phyloP scores from a whole-genome alignment of 2,113 vertebrate genomes.

The Caranx melampygus region DNA sequence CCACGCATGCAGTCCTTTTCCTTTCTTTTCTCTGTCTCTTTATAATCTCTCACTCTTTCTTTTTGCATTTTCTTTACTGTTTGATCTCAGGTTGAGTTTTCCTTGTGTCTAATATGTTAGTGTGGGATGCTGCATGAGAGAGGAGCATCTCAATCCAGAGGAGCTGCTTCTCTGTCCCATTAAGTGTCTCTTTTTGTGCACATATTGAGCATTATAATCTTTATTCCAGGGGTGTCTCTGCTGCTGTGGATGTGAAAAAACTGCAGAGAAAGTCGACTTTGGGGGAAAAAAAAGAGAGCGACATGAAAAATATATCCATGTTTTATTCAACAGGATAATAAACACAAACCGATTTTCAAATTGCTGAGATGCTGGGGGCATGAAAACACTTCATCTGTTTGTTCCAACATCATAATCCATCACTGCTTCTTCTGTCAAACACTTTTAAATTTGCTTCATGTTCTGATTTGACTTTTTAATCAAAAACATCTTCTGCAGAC shows the following conservation, averaged over 20 bases:
- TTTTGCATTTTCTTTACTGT: not conserved
- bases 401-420: not conserved
- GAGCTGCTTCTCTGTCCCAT: too few relatives aligned
- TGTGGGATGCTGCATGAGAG: not conserved
- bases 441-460: not conserved
- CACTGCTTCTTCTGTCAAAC: not conserved
- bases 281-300: too few relatives aligned
- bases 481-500: constrained; percentile 8
- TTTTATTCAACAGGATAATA: too few relatives aligned
- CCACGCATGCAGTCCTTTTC: constrained; percentile 60
- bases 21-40: not conserved
- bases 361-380: too few relatives aligned
- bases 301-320: too few relatives aligned
- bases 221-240: too few relatives aligned
- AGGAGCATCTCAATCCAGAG: too few relatives aligned
- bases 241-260: too few relatives aligned
- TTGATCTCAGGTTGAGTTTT: not conserved
- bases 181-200: too few relatives aligned
- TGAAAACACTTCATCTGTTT: not conserved
- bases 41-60: constrained; percentile 3
- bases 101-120: not conserved
- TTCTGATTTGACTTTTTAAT: not conserved
- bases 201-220: too few relatives aligned
- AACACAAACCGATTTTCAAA: too few relatives aligned
- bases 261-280: too few relatives aligned